A percentile compares a stretch with the other conserved stretches of the same genome.
Conservation (phyloP, 2,888 invertebrate species). For the Coelinius sp. region DNA sequence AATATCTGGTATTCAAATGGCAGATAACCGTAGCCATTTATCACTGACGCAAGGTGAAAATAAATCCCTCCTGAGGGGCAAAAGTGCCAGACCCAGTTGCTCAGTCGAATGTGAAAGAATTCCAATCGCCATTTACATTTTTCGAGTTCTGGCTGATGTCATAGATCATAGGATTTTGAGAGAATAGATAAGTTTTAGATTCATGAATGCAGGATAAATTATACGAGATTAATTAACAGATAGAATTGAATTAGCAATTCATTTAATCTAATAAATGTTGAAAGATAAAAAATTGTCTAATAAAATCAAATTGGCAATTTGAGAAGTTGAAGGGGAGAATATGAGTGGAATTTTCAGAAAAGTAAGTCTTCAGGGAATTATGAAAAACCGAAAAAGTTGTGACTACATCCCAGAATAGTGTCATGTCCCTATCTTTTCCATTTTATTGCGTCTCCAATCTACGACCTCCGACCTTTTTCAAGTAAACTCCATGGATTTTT, state of each 20-base stretch:
- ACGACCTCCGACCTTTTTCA: background rate
- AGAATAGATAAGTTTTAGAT: background rate
- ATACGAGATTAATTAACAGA: no score
- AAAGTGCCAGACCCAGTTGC: background rate
- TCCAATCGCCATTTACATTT: conserved; percentile 17
- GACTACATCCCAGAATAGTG: background rate
- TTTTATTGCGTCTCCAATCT: background rate
- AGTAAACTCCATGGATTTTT: background rate
- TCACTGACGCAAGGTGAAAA: conserved; percentile 33
- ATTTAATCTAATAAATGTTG: no score
- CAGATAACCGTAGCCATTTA: conserved; percentile 43
- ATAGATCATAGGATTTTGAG: background rate
- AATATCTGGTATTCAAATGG: conserved; percentile 44
- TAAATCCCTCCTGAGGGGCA: background rate
- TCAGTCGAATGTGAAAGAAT: conserved; percentile 15
- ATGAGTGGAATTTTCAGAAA: background rate
- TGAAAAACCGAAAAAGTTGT: background rate
- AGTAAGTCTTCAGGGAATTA: background rate
- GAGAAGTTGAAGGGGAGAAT: background rate
- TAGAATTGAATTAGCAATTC: no score
- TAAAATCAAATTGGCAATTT: conserved; percentile 5
- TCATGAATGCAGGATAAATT: no score
- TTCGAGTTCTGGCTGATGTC: background rate
- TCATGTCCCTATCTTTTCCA: background rate
- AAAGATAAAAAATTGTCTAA: no score